Percentiles rank a stretch among this genome's conserved stretches.
phyloP scores from a whole-genome alignment of 2,888 invertebrate species.

The Gortyna flavago region DNA sequence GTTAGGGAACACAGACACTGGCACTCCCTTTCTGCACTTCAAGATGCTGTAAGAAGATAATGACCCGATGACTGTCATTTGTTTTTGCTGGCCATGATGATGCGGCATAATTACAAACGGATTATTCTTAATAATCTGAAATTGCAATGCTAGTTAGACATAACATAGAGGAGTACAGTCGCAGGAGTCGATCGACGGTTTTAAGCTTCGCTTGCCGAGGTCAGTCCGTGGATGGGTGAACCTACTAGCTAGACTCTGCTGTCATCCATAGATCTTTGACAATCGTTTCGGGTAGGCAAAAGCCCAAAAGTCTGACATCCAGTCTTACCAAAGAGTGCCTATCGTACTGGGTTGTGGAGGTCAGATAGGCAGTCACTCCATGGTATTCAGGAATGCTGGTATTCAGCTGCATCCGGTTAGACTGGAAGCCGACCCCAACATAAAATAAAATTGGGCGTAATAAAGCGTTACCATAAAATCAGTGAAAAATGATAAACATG shows the following conservation, averaged over 20 bases:
- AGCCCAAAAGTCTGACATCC: background rate
- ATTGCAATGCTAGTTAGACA: background rate
- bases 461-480: background rate
- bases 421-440: background rate
- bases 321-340: background rate
- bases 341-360: background rate
- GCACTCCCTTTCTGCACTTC: background rate
- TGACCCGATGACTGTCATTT: background rate
- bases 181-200: background rate
- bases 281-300: background rate
- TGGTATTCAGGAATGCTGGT: background rate
- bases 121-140: too few species aligned
- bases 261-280: background rate
- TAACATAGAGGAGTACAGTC: background rate
- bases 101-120: background rate
- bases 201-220: background rate
- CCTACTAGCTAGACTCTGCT: background rate
- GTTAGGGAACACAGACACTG: too few species aligned
- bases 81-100: background rate
- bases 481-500: constrained; percentile 1
- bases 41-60: background rate
- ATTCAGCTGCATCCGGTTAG: background rate
- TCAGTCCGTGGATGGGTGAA: background rate
- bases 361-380: background rate
- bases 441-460: constrained; percentile 9